Percentiles rank a stretch among this genome's conserved stretches.
Evolutionary conservation across 2,888 invertebrate species (phyloP).

Genomic region (Clanis bilineata): DNA sequence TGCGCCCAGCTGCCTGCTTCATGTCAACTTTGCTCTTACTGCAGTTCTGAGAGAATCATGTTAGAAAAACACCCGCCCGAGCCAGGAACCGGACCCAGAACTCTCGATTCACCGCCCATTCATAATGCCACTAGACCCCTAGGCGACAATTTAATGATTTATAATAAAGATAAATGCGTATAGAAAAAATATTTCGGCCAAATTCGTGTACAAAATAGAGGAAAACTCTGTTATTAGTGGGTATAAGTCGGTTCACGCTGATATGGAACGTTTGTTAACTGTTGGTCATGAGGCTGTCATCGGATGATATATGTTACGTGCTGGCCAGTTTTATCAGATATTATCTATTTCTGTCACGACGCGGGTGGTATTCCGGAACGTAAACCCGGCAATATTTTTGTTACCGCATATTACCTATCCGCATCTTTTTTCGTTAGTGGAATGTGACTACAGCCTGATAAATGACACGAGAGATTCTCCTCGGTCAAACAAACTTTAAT

Average conservation of each 20-base stretch:
- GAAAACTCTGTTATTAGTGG: constrained; percentile 7
- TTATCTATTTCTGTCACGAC: constrained; percentile 71
- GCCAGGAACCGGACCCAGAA: too few relatives aligned
- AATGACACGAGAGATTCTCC: constrained; percentile 46
- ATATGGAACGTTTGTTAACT: constrained; percentile 44
- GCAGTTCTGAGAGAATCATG: too few relatives aligned
- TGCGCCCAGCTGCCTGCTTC: too few relatives aligned
- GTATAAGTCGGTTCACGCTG: constrained; percentile 1
- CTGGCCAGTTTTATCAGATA: constrained; percentile 55
- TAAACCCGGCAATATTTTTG: constrained; percentile 60
- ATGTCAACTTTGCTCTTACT: too few relatives aligned
- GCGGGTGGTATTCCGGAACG: constrained; percentile 58
- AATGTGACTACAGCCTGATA: constrained; percentile 48
- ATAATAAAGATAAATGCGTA: not conserved
- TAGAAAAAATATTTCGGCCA: not conserved
- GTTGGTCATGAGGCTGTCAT: constrained; percentile 58
- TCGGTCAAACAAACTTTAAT: not conserved
- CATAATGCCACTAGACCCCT: too few relatives aligned
- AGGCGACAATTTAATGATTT: too few relatives aligned
- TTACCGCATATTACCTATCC: constrained; percentile 49
- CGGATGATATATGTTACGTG: constrained; percentile 59
- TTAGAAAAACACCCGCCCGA: too few relatives aligned
- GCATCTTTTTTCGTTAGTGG: constrained; percentile 59
- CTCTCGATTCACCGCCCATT: too few relatives aligned
- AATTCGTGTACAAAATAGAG: not conserved